These are phyloP conservation scores for Dermatemys mawii DNA, from an alignment of 2,113 vertebrate genomes.

Conservation along the genomic window DNA sequence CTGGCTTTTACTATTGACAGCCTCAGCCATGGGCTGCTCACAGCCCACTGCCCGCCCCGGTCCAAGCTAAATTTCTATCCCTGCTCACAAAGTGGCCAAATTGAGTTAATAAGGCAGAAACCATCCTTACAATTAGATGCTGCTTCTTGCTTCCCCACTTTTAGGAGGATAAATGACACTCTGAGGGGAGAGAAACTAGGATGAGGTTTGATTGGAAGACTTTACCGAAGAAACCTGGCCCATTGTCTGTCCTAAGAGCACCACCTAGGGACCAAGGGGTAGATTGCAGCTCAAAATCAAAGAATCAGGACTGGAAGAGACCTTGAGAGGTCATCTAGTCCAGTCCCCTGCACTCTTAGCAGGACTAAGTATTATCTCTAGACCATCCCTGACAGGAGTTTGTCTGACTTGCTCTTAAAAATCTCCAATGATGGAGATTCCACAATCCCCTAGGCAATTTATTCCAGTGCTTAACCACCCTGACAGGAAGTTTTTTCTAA, in stretches of 20 bases:
- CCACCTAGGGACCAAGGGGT: slow-evolving; percentile 62
- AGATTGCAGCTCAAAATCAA: background rate
- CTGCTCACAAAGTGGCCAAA: background rate
- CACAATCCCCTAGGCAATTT: no score
- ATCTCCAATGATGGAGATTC: no score
- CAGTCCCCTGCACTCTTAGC: no score
- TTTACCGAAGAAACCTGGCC: accelerated
- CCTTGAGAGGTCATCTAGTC: no score
- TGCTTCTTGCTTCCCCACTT: background rate
- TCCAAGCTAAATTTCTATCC: background rate
- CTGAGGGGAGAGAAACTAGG: background rate
- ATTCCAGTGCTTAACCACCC: no score
- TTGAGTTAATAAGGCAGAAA: background rate
- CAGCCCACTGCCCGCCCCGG: background rate
- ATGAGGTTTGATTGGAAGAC: accelerated
- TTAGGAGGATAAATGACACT: background rate
- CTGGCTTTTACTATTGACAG: background rate
- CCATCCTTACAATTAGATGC: background rate
- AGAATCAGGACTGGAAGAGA: no score
- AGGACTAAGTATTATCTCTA: no score
- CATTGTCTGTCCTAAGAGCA: slow-evolving; percentile 46
- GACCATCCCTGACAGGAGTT: no score
- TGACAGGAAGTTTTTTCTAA: no score
- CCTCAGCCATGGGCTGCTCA: no score
- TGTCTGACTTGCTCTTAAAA: no score